Conservation (phyloP, 2,888 invertebrate genomes). For the Cryptus viduatorius region DNA sequence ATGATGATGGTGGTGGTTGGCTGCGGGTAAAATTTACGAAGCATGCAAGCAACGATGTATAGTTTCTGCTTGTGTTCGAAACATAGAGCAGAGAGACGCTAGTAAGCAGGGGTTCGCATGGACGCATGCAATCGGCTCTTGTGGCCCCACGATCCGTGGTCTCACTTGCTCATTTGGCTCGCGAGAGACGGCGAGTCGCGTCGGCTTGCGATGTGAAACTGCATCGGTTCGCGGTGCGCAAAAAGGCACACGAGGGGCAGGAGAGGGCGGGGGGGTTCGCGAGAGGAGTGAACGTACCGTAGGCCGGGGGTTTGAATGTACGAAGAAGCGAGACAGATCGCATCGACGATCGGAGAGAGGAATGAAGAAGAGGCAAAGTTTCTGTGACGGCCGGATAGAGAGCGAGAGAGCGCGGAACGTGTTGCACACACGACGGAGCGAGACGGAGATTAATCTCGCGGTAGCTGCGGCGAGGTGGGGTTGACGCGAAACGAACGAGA, state of each 20-base stretch:
- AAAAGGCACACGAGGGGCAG: slow-evolving; percentile 52
- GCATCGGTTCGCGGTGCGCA: slow-evolving; percentile 65
- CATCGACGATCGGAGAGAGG: slow-evolving; percentile 8
- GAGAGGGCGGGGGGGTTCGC: slow-evolving; percentile 8
- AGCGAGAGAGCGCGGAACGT: slow-evolving; percentile 39
- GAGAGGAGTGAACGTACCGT: slow-evolving; percentile 50
- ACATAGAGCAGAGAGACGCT: slow-evolving; percentile 53
- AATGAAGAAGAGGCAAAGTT: slow-evolving; percentile 36
- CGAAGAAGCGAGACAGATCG: slow-evolving; percentile 10
- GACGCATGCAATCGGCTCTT: slow-evolving; percentile 50
- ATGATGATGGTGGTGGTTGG: slow-evolving; percentile 48
- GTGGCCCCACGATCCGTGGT: slow-evolving; percentile 48
- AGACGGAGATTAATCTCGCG: background rate
- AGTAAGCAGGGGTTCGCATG: slow-evolving; percentile 53
- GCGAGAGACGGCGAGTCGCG: slow-evolving; percentile 28
- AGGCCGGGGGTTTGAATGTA: slow-evolving; percentile 23
- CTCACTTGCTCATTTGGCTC: slow-evolving; percentile 37
- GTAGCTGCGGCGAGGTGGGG: slow-evolving; percentile 39
- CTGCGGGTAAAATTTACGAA: slow-evolving; percentile 66
- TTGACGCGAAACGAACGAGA: slow-evolving; percentile 51
- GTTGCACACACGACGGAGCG: slow-evolving; percentile 1
- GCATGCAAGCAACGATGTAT: slow-evolving; percentile 45
- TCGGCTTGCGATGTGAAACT: slow-evolving; percentile 65
- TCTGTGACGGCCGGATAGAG: slow-evolving; percentile 48
- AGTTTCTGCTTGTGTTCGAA: slow-evolving; percentile 34